Base-by-base conservation (phyloP, 2,797 vertebrate genomes). In the Megalops cyprinoides region DNA sequence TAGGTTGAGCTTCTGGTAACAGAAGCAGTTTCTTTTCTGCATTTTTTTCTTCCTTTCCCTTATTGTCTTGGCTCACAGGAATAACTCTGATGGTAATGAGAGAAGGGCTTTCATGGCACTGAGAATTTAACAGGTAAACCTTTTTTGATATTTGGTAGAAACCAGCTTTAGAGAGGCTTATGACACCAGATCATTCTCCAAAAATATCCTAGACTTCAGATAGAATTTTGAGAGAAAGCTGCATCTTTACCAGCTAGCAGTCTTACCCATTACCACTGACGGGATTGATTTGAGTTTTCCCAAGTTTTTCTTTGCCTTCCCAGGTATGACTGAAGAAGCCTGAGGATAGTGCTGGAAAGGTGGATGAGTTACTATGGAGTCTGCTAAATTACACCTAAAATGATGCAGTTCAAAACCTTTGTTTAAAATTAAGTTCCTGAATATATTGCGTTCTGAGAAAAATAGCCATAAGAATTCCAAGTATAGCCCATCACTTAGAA, bases 11-110 rank as follows among this genome's bases (percentile, higher is more conserved):
- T 77, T 74, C 73, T 84, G 85, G 83, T 86, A 83, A 85, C 76
- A 42, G 48, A 48, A 82, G 84, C 81, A 75, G 23, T 85, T 84
- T 86, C 79, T 80, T 85, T 83, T 86, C 58, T 85, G 76, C 46
- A 53, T 75, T 65, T 5, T 18, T 28, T 65, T 14, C 82, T 69
- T 49, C 81, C 82, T 75, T 78, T 69, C 55, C 79, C 34, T n/a
- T n/a, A n/a, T 58, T 58, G 82, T 34, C 4, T 77, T 1, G 67
- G 23, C 78, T 81, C 25, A 20, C 25, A 67, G 78, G 80, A 80
- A 84, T 81, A 86, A 67, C 69, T 73, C 62, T 67, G 48, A 25
- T 62, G 42, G 77, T 44, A 67, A 39, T 67, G 3, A 14, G 3
- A 15, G 62, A 37, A 67, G 62, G 31, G 23, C 37, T 67, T 67